Percentiles rank a stretch among this genome's conserved stretches.
Conservation (phyloP, 2,113 vertebrate genomes). For the Brachionichthys hirsutus region DNA sequence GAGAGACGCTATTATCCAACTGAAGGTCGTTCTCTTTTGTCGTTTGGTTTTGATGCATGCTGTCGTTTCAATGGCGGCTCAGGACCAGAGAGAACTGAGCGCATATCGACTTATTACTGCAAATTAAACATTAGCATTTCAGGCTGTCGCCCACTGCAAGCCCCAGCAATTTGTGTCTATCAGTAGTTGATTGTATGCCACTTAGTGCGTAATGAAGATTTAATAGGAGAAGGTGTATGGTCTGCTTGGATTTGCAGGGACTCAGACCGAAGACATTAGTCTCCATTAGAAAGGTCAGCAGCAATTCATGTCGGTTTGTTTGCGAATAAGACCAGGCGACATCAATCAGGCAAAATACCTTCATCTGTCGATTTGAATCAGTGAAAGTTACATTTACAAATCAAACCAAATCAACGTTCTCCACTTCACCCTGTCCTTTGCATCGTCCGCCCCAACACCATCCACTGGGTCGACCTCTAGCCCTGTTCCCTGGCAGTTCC, state of each 20-base stretch:
- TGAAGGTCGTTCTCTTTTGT: constrained; percentile 68
- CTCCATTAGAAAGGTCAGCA: constrained; percentile 67
- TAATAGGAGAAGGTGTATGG: constrained; percentile 71
- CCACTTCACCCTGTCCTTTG: too few species aligned
- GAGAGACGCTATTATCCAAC: constrained; percentile 51
- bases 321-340: constrained; percentile 30
- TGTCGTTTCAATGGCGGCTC: constrained; percentile 52
- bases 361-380: not conserved
- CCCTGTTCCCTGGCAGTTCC: too few species aligned
- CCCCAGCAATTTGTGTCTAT: constrained; percentile 79
- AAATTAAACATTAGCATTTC: constrained; percentile 79
- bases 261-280: constrained; percentile 68
- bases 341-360: constrained; percentile 20
- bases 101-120: constrained; percentile 65
- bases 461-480: too few species aligned
- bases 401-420: too few species aligned
- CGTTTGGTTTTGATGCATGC: constrained; percentile 43
- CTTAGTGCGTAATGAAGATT: constrained; percentile 82
- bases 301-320: constrained; percentile 46
- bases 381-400: too few species aligned
- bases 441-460: too few species aligned
- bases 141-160: constrained; percentile 66
- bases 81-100: constrained; percentile 38
- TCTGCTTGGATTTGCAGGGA: constrained; percentile 64
- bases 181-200: constrained; percentile 79